Base-by-base conservation (phyloP, 2,113 vertebrate genomes). In the Carassius gibelio region DNA sequence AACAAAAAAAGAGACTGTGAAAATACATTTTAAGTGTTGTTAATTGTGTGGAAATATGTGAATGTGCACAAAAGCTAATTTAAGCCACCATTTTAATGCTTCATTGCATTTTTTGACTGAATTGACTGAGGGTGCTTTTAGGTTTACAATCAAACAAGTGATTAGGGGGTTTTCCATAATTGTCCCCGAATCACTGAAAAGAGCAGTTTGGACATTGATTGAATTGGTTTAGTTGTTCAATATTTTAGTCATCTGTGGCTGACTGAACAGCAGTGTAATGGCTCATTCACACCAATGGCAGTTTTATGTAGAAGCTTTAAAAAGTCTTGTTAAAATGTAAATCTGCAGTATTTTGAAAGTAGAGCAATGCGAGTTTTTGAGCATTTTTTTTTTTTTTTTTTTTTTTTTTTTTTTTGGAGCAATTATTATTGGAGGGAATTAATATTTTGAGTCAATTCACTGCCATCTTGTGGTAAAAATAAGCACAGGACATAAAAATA, bases 401-500 rank as follows among this genome's bases (percentile, higher is more conserved):
- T 23, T n/a, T 64, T 26, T 26, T 26, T 8, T 6, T 42, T 7
- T 42, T 38, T 38, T 57, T 19, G 7, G 17, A 59, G 17, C 21
- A 8, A 21, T 21, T 59, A 61, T 61, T 61, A n/a, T 61, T 59
- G 42, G 42, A 45, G n/a, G 42, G n/a, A 50, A 75, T 23, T 5
- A 26, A 75, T 23, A 30, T n/a, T 85, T 83, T n/a, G 42, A 21
- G 19, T 89, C 82, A 85, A 69, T 86, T 87, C 91, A 78, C 23
- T 68, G 72, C 85, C 76, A 76, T 75, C 80, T 87, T 50, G 75
- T 50, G 91, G 92, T 84, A 88, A 87, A 89, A 23, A 15, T 52
- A 57, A 77, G 74, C 30, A 21, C 61, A 42, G 1, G 36, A 36
- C 21, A 14, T 23, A 23, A 4, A 71, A 30, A 8, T 30, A 8